Evolutionary conservation across 2,888 invertebrate species (phyloP).

Genomic region (Mamestra brassicae): DNA sequence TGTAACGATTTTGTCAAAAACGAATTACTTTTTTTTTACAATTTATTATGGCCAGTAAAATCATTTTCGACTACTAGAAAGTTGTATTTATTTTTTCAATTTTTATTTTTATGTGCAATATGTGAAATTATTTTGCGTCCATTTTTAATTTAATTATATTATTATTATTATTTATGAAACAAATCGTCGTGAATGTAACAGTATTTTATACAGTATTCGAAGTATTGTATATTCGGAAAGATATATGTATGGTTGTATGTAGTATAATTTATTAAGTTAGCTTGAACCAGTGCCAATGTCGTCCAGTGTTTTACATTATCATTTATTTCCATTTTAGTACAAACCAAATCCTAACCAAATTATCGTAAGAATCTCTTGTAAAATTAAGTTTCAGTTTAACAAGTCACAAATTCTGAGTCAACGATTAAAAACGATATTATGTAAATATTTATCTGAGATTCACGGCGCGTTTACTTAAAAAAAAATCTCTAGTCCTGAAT

Average conservation of each 20-base stretch:
- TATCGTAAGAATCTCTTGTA: slow-evolving; percentile 79
- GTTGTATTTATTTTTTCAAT: slow-evolving; percentile 56
- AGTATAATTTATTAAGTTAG: slow-evolving; percentile 76
- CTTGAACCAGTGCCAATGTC: slow-evolving; percentile 80
- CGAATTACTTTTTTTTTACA: slow-evolving; percentile 45
- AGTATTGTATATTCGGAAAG: slow-evolving; percentile 71
- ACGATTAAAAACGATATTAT: slow-evolving; percentile 68
- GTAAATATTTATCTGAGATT: slow-evolving; percentile 80
- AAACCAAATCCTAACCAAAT: slow-evolving; percentile 84
- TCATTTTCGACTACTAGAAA: slow-evolving; percentile 32
- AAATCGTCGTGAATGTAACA: slow-evolving; percentile 84
- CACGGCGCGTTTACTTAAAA: slow-evolving; percentile 87
- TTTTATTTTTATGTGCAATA: slow-evolving; percentile 86
- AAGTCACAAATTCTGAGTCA: slow-evolving; percentile 85
- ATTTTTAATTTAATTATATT: slow-evolving; percentile 76
- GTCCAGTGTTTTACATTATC: slow-evolving; percentile 76
- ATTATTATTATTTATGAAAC: slow-evolving; percentile 72
- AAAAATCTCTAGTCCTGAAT: slow-evolving; percentile 83
- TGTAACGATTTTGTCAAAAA: slow-evolving; percentile 61
- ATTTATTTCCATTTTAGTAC: slow-evolving; percentile 74
- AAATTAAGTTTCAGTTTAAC: slow-evolving; percentile 66
- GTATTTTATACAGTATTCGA: slow-evolving; percentile 87
- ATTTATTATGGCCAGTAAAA: slow-evolving; percentile 66
- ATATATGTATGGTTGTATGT: slow-evolving; percentile 69
- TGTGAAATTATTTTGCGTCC: slow-evolving; percentile 89